These are phyloP conservation scores for Sebastes matsubarae DNA, from an alignment of 2,797 vertebrate species.

Conservation along the genomic window DNA sequence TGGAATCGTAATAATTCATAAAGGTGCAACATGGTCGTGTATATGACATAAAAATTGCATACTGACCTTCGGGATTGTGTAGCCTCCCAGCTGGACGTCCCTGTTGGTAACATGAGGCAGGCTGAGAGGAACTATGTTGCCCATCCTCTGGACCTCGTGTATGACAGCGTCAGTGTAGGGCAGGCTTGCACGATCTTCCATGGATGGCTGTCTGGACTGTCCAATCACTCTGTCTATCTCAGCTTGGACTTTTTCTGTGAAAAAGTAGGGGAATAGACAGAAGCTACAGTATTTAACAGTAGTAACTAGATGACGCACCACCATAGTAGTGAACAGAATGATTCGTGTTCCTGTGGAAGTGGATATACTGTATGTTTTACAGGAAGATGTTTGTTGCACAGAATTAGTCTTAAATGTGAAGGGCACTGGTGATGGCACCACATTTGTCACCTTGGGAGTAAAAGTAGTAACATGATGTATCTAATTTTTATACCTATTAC, in stretches of 20 bases:
- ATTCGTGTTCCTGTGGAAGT: not conserved
- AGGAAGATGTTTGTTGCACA: not conserved
- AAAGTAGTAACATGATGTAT: not conserved
- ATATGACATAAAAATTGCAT: not conserved
- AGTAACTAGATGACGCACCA: not conserved
- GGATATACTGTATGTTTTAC: not conserved
- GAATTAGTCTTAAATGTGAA: not conserved
- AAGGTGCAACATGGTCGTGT: not conserved
- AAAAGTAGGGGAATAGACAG: not conserved
- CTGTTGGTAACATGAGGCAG: constrained; percentile 39
- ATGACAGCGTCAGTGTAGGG: constrained; percentile 66
- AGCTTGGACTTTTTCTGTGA: constrained; percentile 60
- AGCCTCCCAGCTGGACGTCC: constrained; percentile 42
- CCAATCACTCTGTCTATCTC: constrained; percentile 62
- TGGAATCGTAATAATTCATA: not conserved
- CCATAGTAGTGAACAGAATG: not conserved
- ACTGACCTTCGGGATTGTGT: constrained; percentile 54
- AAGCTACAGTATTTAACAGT: not conserved
- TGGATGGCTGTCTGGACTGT: constrained; percentile 30
- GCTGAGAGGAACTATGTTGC: constrained; percentile 50
- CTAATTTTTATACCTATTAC: not conserved
- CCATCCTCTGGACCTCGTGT: constrained; percentile 63
- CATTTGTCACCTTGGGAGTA: not conserved
- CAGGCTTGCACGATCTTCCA: constrained; percentile 51
- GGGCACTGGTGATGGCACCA: not conserved